Evolutionary conservation across 2,888 invertebrate species (phyloP), one percentile per base, ranked within the genome.

Genomic region (Orthosia cruda): DNA sequence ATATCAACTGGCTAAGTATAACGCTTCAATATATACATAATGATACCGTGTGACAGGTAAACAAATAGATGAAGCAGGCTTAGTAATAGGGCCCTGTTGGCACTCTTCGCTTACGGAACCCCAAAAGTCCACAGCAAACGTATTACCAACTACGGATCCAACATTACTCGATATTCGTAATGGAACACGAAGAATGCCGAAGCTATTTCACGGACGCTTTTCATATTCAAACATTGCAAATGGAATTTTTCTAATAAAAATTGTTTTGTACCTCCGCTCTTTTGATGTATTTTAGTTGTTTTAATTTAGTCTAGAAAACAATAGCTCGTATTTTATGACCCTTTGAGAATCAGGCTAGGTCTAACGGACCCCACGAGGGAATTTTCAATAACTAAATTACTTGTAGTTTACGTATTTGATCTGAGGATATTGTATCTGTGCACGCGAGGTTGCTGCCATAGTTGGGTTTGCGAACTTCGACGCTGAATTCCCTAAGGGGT

Each of bases 181-280:
- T 81, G 77, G 73, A 75, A 76, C 61, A 70, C 65, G 71, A 84
- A 81, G 71, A 77, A 81, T 85, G 77, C 74, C 65, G 52, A 74
- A 83, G 74, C 79, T 74, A 80, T 83, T 80, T 54, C 76, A 78
- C 66, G 73, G 69, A 49, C 62, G 80, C 61, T 85, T 86, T 87
- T 81, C 80, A 80, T 81, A 83, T 81, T 82, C 80, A 79, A 86
- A 85, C 83, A 81, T 81, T 83, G 67, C 63, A 73, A 78, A 81
- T 79, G 74, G 81, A 76, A 80, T 84, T 82, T 79, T 78, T 78
- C 61, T 72, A 79, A 83, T 84, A 81, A 82, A 84, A 85, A 81
- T 77, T 79, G 77, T 78, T 80, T 80, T 52, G 68, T 69, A 74
- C 65, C 49, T 77, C 20, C 32, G 64, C 50, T 76, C 66, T 61